Conservation (phyloP, 2,888 invertebrate species). For the Drosophila pseudotakahashii region DNA sequence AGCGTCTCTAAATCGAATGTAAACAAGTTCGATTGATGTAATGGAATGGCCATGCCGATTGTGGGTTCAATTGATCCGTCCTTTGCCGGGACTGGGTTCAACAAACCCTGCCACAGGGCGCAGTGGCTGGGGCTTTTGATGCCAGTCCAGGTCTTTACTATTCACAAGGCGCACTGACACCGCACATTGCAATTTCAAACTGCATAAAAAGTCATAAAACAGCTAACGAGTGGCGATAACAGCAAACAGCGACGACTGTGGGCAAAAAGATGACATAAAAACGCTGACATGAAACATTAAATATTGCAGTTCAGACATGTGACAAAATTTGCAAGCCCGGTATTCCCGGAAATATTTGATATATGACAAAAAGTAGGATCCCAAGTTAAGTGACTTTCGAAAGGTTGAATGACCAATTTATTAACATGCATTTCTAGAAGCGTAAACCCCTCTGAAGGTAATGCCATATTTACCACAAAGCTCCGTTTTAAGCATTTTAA, state of each 20-base stretch:
- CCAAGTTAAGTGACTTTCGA: neutral
- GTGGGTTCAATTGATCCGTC: conserved; percentile 20
- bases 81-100: conserved; percentile 44
- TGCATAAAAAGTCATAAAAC: conserved; percentile 53
- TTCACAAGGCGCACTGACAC: conserved; percentile 31
- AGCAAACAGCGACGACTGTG: conserved; percentile 17
- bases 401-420: neutral
- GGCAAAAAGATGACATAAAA: conserved; percentile 35
- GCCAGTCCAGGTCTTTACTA: conserved; percentile 40
- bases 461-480: no score
- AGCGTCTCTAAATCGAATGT: conserved; percentile 21
- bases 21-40: conserved; percentile 36
- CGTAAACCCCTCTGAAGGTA: neutral
- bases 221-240: conserved; percentile 31
- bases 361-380: neutral
- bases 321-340: conserved; percentile 2
- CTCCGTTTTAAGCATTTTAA: no score
- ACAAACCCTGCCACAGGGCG: conserved; percentile 37
- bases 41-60: conserved; percentile 15
- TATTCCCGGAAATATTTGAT: neutral
- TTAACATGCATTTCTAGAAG: neutral
- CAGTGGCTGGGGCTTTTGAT: conserved; percentile 31
- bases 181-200: conserved; percentile 38
- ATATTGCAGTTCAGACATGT: conserved; percentile 36
- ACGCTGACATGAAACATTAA: conserved; percentile 39